Base-by-base conservation (phyloP, 1,140 invertebrate genomes). In the Helicoverpa zea region DNA sequence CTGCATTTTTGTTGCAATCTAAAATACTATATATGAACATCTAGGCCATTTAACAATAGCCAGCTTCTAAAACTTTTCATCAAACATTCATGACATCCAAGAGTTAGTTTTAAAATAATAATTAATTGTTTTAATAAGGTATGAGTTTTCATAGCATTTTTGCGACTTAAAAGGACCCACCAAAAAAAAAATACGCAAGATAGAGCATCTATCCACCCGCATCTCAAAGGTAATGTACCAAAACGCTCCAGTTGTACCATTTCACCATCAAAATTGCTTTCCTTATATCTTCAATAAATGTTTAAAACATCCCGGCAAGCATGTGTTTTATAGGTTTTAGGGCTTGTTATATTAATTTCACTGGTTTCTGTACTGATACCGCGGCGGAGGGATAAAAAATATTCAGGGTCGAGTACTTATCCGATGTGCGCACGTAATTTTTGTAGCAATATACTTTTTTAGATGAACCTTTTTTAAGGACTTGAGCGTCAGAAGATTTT, bases 311-410 rank as follows among this genome's bases (percentile, higher is more conserved):
- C 76, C 84, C 79, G 84, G 86, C 88, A 90, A 94, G 91, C 91
- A 92, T 92, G 92, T 93, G 90, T 91, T 92, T 93, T 92, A 94
- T 94, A 85, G 87, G 78, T 88, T 92, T 92, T 91, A 92, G 87
- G 87, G 88, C 86, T 89, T 92, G 89, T 92, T 92, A 88, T 91
- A 92, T 91, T 91, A 88, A 90, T 88, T 89, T 86, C 80, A 86
- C 79, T 80, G 83, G 84, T 87, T 88, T 87, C 78, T 84, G 68
- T 84, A 85, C 84, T 86, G 84, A 85, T 81, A 59, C 63, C 63
- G 63, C 75, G 47, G 64, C 29, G 64, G 76, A 68, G 63, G 66
- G 63, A 56, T 70, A 70, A 79, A 70, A 79, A 64, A 77, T 64
- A 43, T 77, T 77, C 43, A 23, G 23, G 43, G n/a, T 61, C 49